phyloP scores from a whole-genome alignment of 2,113 vertebrate species.

The Amphiprion percula region DNA sequence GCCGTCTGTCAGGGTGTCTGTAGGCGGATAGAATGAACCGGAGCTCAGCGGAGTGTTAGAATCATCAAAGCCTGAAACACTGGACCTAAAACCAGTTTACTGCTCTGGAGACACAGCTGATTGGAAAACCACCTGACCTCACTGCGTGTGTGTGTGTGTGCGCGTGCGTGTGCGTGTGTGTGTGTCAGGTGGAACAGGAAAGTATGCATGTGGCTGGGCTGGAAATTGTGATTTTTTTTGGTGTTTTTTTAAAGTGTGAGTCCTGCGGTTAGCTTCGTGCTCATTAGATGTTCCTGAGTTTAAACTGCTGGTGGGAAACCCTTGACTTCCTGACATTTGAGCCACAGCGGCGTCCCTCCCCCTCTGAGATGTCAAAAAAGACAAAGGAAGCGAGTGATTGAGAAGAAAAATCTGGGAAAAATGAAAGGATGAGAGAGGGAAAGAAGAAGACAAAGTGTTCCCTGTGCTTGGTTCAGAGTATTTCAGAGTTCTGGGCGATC shows the following conservation, averaged over 20 bases:
- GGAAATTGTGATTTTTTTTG: conserved; percentile 8
- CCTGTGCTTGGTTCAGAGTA: conserved; percentile 56
- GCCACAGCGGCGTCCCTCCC: conserved; percentile 36
- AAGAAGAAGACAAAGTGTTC: conserved; percentile 65
- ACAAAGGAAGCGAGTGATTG: conserved; percentile 31
- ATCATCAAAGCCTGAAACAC: conserved; percentile 68
- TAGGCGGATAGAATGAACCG: conserved; percentile 70
- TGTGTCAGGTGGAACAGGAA: conserved; percentile 56
- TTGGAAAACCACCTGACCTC: conserved; percentile 73
- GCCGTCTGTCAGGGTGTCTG: conserved; percentile 57
- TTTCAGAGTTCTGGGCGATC: conserved; percentile 45
- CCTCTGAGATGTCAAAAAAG: conserved; percentile 7
- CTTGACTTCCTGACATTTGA: conserved; percentile 74
- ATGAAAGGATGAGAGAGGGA: conserved; percentile 26
- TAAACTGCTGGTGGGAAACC: conserved; percentile 67
- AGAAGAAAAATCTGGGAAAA: conserved; percentile 15
- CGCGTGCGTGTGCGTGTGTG: conserved; percentile 18
- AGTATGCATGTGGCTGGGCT: conserved; percentile 24
- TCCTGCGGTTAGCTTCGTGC: not conserved
- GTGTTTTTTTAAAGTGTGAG: conserved; percentile 2
- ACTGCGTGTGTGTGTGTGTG: conserved; percentile 10
- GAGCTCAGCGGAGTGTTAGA: conserved; percentile 66
- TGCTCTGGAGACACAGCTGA: conserved; percentile 67
- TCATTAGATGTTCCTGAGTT: not conserved
- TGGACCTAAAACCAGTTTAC: conserved; percentile 69